Base-by-base conservation (phyloP, 2,888 invertebrate genomes). In the Suillia variegata region DNA sequence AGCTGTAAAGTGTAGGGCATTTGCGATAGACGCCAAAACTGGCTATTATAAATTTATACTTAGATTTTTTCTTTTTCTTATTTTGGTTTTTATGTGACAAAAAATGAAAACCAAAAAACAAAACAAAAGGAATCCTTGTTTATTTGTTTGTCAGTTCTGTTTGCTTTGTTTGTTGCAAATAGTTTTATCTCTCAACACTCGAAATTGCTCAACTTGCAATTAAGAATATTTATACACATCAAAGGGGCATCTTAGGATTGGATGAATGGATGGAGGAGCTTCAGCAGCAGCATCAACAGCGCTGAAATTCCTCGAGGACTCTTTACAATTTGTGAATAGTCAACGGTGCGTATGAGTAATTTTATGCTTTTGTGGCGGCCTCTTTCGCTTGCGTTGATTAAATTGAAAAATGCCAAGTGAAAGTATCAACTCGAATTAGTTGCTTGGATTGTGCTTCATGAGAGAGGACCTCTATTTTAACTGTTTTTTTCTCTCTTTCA, bases 321-420 rank as follows among this genome's bases (percentile, higher is more conserved):
- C 10, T 5, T 26, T 10, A 5, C 10, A 6, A 26, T 26, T 26
- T 26, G 26, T n/a, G n/a, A n/a, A n/a, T n/a, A 26, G 48, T 54
- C 57, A 56, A 63, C 59, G 62, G n/a, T 61, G 62, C 61, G 65
- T 68, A 63, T 68, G 68, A 59, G 69, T 66, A 58, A 65, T 67
- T 65, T 65, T 64, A 59, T 55, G 53, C 59, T 56, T 54, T 24
- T 26, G 34, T 56, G 24, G 56, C 48, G 54, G 42, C 38, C 24
- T 34, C 26, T n/a, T 18, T 15, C 3, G 20, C 60, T 64, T 61
- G 63, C 61, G 51, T 52, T 68, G 68, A 68, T 67, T 67, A 68
- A 67, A 65, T 26, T 10, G 26, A 26, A 26, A 26, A 26, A 6
- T 38, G 22, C 6, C 38, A 38, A 12, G 53, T n/a, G 21, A 38